A percentile compares a stretch with the other conserved stretches of the same genome.
These are phyloP conservation scores for Geopemphigus sp. DNA, from an alignment of 1,140 invertebrate species.

Conservation along the genomic window DNA sequence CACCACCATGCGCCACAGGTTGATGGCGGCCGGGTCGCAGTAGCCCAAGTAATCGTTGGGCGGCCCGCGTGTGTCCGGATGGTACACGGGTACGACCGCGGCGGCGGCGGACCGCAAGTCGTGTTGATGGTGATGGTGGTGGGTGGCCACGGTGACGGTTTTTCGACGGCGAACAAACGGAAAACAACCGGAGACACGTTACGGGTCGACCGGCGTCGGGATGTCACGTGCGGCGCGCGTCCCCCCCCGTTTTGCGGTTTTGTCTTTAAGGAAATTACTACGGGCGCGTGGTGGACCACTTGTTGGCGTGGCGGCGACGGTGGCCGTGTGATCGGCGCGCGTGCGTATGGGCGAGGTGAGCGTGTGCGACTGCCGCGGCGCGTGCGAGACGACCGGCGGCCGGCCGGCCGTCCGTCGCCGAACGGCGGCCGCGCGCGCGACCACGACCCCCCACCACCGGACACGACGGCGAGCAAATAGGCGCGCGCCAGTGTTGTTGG, in stretches of 20 bases:
- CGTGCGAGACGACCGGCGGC: slow-evolving; percentile 40
- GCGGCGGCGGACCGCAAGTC: slow-evolving; percentile 30
- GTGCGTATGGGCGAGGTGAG: background rate
- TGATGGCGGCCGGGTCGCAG: slow-evolving; percentile 50
- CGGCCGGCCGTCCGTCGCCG: slow-evolving; percentile 18
- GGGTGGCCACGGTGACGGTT: slow-evolving; percentile 31
- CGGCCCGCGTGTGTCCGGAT: slow-evolving; percentile 23
- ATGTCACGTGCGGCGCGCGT: slow-evolving; percentile 4
- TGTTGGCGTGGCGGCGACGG: slow-evolving; percentile 12
- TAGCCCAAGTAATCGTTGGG: slow-evolving; percentile 44
- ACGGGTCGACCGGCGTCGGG: no score
- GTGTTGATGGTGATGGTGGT: slow-evolving; percentile 35
- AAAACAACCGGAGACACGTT: no score
- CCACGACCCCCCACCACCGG: slow-evolving; percentile 18
- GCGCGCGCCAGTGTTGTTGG: no score
- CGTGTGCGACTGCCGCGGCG: slow-evolving; percentile 45
- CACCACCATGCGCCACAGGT: slow-evolving; percentile 61
- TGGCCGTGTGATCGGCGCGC: background rate
- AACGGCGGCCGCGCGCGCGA: slow-evolving; percentile 47
- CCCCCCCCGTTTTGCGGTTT: slow-evolving; percentile 6
- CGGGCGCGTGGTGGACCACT: slow-evolving; percentile 18
- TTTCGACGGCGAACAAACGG: background rate
- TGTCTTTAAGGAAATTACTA: slow-evolving; percentile 38
- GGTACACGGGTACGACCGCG: background rate
- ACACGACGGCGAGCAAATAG: background rate